Evolutionary conservation across 2,797 vertebrate species (phyloP), one percentile per base, ranked within the genome.

Genomic region (Rachycentron canadum): DNA sequence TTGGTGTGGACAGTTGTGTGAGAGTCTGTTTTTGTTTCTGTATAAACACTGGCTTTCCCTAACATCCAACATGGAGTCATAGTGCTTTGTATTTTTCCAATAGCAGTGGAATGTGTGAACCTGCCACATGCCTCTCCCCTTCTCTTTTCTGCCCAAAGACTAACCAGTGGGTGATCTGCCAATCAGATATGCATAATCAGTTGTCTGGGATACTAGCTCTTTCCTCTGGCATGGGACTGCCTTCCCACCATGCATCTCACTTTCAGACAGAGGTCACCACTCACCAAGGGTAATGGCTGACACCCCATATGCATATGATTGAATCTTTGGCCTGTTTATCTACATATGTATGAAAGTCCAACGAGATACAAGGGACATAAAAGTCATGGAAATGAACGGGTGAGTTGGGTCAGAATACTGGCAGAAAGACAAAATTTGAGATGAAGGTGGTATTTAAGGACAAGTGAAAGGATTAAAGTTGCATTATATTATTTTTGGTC

Each of bases 151-250:
- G 23, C 72, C 75, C 84, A 85, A 86, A 88, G 71, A 71, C 79
- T 75, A 83, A 84, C 84, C 69, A 47, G 69, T 74, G 72, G 81
- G 60, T 79, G 78, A 88, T 83, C 75, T 81, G 85, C 83, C 83
- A 81, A 85, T 90, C 87, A 91, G 91, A 92, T 91, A 88, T 83
- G 78, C 78, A 89, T 76, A 85, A 88, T 89, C 79, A 81, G 85
- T 90, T 72, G 71, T 90, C 82, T 73, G 76, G 81, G 72, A 87
- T 83, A 82, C 81, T 30, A 78, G 77, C 77, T 73, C 56, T 86
- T 70, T 88, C 76, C 59, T 67, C 70, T 88, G 82, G 82, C 83
- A 81, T 64, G 52, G 76, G 30, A 34, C 41, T 65, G 45, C 23
- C 56, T 87, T 86, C 86, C 87, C 88, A 86, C 79, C 81, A 86